Evolutionary conservation across 2,888 invertebrate genomes (phyloP).

Genomic region (Sepioteuthis lessoniana): DNA sequence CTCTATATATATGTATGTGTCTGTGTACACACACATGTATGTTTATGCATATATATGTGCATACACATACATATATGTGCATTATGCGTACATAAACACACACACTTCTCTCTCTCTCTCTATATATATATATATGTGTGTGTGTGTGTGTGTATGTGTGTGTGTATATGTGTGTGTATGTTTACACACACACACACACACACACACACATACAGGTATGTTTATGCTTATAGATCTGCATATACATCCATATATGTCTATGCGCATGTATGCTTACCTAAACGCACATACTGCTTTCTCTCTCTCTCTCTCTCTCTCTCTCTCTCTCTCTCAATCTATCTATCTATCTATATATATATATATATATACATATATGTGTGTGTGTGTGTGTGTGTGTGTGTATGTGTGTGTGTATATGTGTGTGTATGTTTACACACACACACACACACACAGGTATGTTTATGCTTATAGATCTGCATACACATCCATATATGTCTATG

Average conservation of each 20-base stretch:
- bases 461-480: background rate
- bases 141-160: too few relatives aligned
- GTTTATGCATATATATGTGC: background rate
- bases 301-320: too few relatives aligned
- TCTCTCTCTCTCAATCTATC: background rate
- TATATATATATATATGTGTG: too few relatives aligned
- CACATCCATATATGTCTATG: background rate
- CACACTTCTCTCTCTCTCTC: too few relatives aligned
- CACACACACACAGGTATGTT: background rate
- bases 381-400: too few relatives aligned
- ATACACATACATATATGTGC: background rate
- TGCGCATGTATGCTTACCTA: background rate
- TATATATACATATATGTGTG: background rate
- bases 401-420: background rate
- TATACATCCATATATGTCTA: background rate
- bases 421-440: background rate
- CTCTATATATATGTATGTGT: too few relatives aligned
- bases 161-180: background rate
- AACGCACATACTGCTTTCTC: too few relatives aligned
- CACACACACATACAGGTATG: background rate
- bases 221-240: background rate
- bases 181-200: background rate
- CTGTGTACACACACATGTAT: background rate
- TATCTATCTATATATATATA: conserved; percentile 1
- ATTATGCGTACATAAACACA: too few relatives aligned